Evolutionary conservation across 2,888 invertebrate species (phyloP), one percentile per base, ranked within the genome.

Genomic region (Ariolimax columbianus): DNA sequence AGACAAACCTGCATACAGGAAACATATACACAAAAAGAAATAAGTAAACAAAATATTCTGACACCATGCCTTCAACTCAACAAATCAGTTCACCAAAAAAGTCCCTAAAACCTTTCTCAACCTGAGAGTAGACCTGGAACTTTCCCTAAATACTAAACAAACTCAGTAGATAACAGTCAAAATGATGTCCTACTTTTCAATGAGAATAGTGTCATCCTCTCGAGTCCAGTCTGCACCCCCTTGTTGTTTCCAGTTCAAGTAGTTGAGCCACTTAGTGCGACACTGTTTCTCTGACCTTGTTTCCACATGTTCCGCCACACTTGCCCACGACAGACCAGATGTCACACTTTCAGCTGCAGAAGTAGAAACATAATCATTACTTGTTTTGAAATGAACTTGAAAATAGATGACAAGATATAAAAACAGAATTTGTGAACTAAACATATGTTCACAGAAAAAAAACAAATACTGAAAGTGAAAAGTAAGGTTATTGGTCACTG

Each of bases 221-320:
- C 94, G 89, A 4, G 94, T 94, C 95, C 95, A 95, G 70, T 94
- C 94, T 14, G 93, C 91, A 1, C 95, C 95, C 17, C 94, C 94
- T 78, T 92, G 92, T 88, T 94, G 93, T 87, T 95, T 95, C 95
- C 95, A 95, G 91, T 94, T 95, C 70, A 95, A 92, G 87, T 94
- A 94, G 89, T 95, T 95, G 38, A 95, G 92, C 95, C 95, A 95
- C 88, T 95, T 95, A n/a, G 95, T 94, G 17, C 95, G 92, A 88
- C 95, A 95, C 90, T 95, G 95, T 87, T 95, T 95, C 89, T 95
- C 95, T 17, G 94, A 94, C 55, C 95, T 89, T 4, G 94, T 94
- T 14, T 91, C 92, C 9, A 95, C 95, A 82, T 90, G 90, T 83
- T 94, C 93, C 6, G 95, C 94, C 0, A 95, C 94, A 17, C 89